These are phyloP conservation scores for Nomada ferruginata DNA, from an alignment of 2,888 invertebrate species.

Conservation along the genomic window DNA sequence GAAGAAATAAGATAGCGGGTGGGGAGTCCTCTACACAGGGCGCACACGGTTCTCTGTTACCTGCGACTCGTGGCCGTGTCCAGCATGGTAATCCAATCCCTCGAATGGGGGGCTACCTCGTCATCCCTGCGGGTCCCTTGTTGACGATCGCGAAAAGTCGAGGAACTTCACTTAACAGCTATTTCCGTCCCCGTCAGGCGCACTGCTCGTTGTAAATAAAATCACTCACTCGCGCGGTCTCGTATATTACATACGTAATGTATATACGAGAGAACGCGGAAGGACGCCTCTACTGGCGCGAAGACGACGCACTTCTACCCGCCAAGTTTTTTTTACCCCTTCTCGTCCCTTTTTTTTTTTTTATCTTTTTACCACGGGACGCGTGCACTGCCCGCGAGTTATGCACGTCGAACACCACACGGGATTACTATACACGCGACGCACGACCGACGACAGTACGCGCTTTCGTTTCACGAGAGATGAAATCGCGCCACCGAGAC, in stretches of 20 bases:
- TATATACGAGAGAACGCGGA: conserved; percentile 57
- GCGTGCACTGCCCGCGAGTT: conserved; percentile 22
- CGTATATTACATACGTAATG: not conserved
- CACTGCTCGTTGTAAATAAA: conserved; percentile 54
- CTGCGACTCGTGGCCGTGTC: conserved; percentile 80
- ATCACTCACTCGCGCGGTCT: conserved; percentile 56
- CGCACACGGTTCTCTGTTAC: conserved; percentile 74
- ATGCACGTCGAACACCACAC: conserved; percentile 13
- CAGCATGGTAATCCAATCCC: conserved; percentile 80
- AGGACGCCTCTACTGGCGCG: conserved; percentile 62
- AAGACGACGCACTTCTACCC: conserved; percentile 54
- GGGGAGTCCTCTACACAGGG: conserved; percentile 51
- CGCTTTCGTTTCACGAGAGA: conserved; percentile 25
- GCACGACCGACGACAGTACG: conserved; percentile 9
- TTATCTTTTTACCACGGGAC: not conserved
- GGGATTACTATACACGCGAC: not conserved
- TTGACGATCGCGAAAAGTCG: conserved; percentile 55
- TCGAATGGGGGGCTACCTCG: conserved; percentile 64
- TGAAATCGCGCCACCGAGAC: conserved; percentile 47
- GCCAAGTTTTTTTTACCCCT: conserved; percentile 29
- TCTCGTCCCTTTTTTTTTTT: conserved; percentile 4
- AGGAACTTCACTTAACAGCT: conserved; percentile 59
- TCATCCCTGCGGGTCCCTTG: conserved; percentile 65
- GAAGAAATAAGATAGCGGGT: conserved; percentile 32
- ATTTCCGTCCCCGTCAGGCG: conserved; percentile 38